Evolutionary conservation across 2,797 vertebrate species (phyloP).

Genomic region (Bothrops alternatus): DNA sequence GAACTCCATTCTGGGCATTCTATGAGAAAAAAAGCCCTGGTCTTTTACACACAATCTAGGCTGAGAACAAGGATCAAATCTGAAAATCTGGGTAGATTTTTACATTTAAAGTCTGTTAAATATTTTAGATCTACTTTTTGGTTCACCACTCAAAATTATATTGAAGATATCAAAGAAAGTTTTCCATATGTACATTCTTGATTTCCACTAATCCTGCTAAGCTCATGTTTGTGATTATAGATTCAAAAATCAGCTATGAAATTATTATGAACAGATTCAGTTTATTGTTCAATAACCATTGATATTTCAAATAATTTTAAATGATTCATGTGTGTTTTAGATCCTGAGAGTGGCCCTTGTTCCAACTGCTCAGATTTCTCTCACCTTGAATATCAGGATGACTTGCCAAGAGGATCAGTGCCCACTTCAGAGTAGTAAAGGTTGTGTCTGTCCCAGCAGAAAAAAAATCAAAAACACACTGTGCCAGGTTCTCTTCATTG

Average conservation of each 20-base stretch:
- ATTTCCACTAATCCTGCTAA: no score
- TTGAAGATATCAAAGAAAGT: no score
- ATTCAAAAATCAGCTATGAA: neutral
- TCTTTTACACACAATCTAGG: neutral
- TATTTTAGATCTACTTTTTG: neutral
- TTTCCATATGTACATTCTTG: no score
- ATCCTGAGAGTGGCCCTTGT: neutral
- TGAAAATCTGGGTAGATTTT: neutral
- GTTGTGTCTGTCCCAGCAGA: conserved; percentile 38
- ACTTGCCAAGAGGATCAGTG: conserved; percentile 32
- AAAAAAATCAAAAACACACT: conserved; percentile 41
- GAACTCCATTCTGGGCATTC: no score
- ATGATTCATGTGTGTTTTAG: neutral
- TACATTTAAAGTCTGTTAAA: neutral
- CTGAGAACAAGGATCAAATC: neutral
- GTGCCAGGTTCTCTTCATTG: neutral
- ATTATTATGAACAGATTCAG: neutral
- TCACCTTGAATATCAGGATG: conserved; percentile 32
- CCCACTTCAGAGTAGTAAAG: conserved; percentile 39
- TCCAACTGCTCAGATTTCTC: neutral
- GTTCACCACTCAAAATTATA: no score
- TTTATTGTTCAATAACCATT: neutral
- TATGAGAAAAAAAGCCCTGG: no score
- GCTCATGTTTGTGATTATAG: no score
- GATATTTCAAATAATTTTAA: neutral